Percentiles rank a stretch among this genome's conserved stretches.
Evolutionary conservation across 1,140 invertebrate genomes (phyloP).

Genomic region (Nilaparvata lugens): DNA sequence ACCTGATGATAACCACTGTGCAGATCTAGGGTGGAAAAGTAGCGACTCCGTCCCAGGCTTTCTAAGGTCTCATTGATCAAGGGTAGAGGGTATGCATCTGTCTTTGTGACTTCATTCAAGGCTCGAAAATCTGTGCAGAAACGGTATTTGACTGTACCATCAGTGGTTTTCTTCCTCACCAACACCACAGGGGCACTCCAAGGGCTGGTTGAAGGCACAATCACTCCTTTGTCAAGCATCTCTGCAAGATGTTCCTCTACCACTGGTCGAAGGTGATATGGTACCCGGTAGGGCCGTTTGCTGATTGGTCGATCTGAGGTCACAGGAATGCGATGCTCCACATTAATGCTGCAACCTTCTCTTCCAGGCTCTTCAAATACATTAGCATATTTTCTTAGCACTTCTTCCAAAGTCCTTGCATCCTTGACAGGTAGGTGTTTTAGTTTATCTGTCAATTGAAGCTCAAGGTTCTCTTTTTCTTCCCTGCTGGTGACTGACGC

Average conservation of each 20-base stretch:
- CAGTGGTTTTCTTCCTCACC: constrained; percentile 18
- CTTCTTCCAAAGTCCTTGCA: no score
- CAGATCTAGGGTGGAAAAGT: constrained; percentile 24
- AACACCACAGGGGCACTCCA: constrained; percentile 21
- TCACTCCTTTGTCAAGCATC: constrained; percentile 2
- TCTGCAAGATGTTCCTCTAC: no score
- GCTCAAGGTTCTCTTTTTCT: not conserved
- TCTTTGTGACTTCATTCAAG: constrained; percentile 23
- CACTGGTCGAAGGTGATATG: no score
- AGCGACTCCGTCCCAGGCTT: constrained; percentile 28
- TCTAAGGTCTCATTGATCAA: constrained; percentile 39
- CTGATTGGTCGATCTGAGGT: no score
- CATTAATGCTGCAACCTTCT: no score
- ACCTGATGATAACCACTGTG: constrained; percentile 32
- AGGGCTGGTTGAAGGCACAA: no score
- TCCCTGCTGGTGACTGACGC: not conserved
- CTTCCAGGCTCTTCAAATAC: no score
- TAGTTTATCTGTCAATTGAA: not conserved
- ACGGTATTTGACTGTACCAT: constrained; percentile 14
- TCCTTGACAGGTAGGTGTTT: no score
- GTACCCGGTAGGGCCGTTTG: no score
- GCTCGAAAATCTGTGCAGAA: constrained; percentile 22
- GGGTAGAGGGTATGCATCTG: constrained; percentile 38
- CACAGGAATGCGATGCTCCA: no score
- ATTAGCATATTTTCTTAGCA: no score